Conservation (phyloP, 2,113 vertebrate genomes). For the Myocastor coypus region DNA sequence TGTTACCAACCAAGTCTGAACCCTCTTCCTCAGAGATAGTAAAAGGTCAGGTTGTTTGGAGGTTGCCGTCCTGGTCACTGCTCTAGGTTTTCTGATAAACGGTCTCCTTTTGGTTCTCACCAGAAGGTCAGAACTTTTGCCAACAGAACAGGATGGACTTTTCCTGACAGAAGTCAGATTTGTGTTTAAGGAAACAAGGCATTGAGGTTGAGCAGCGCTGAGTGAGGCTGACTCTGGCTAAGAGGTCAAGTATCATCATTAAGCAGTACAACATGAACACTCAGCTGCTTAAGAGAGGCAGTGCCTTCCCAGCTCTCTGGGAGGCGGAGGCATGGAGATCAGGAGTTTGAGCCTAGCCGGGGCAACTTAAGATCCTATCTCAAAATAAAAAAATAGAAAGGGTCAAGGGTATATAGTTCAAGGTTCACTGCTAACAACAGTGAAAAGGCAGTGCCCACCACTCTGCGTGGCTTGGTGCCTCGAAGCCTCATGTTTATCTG, state of each 20-base stretch:
- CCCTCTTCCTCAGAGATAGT: neutral
- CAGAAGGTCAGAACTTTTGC: neutral
- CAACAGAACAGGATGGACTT: neutral
- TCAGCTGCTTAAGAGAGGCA: neutral
- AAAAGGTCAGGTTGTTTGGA: neutral
- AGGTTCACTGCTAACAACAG: neutral
- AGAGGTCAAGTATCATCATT: neutral
- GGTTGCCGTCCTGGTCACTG: neutral
- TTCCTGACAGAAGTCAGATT: neutral
- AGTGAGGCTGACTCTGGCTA: neutral
- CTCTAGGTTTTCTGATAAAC: constrained; percentile 10
- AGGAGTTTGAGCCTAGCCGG: neutral
- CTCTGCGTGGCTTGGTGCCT: neutral
- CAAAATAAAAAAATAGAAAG: neutral
- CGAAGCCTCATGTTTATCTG: neutral
- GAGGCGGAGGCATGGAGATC: neutral
- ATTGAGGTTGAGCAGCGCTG: neutral
- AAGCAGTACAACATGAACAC: neutral
- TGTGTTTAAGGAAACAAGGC: neutral
- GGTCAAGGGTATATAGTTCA: neutral
- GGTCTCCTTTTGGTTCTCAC: neutral
- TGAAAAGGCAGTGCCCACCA: neutral
- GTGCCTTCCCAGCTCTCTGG: neutral
- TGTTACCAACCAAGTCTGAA: neutral
- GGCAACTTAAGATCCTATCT: neutral